Conservation (phyloP, 2,797 vertebrate genomes). For the Typhlichthys eigenmanni region DNA sequence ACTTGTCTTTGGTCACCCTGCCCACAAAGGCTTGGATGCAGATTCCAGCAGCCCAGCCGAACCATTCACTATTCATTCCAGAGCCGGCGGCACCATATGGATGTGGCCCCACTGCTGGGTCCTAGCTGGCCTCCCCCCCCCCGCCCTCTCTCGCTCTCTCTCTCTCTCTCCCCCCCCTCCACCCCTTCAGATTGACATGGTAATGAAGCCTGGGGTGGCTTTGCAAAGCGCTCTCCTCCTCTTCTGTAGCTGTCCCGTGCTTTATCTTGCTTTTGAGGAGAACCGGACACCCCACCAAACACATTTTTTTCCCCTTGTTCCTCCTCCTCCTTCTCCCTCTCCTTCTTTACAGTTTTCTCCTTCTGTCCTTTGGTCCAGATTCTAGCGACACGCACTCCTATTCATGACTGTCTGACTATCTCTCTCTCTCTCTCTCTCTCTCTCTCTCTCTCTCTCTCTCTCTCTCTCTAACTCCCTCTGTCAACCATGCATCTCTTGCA, state of each 20-base stretch:
- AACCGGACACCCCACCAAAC: conserved; percentile 70
- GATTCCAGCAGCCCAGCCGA: conserved; percentile 87
- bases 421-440: not conserved
- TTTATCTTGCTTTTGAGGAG: conserved; percentile 40
- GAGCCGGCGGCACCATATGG: conserved; percentile 89
- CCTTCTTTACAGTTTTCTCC: conserved; percentile 40
- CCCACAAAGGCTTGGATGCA: conserved; percentile 93
- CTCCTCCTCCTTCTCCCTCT: conserved; percentile 28
- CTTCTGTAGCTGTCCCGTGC: conserved; percentile 67
- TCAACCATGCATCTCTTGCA: no score
- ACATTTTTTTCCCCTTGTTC: conserved; percentile 43
- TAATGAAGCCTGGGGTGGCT: conserved; percentile 87
- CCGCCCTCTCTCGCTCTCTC: conserved; percentile 27
- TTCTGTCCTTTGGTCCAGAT: conserved; percentile 56
- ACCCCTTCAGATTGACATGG: conserved; percentile 90
- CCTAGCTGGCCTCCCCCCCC: conserved; percentile 78
- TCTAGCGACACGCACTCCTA: not conserved
- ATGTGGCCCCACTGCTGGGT: conserved; percentile 90
- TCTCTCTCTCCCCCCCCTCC: conserved; percentile 67
- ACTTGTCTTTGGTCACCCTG: conserved; percentile 92
- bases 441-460: conserved; percentile 53
- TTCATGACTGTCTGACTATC: conserved; percentile 22
- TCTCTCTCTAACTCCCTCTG: no score
- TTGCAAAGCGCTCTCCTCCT: conserved; percentile 53
- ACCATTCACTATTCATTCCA: conserved; percentile 96